These are phyloP conservation scores for Antitype chi DNA, from an alignment of 2,888 invertebrate genomes.

Conservation along the genomic window DNA sequence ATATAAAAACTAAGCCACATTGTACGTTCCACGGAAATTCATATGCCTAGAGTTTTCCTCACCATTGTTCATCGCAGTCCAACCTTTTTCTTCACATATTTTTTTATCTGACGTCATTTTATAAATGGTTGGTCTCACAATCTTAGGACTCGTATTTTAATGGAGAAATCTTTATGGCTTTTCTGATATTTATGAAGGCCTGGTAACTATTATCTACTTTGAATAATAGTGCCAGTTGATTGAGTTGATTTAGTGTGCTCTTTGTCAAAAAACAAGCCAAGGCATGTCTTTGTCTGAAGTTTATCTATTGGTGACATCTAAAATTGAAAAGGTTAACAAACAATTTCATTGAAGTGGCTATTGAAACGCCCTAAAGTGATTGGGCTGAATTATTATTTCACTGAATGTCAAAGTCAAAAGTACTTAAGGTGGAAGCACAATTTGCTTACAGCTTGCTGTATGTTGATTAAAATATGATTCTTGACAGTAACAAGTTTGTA, in stretches of 20 bases:
- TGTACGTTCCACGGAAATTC: conserved; percentile 31
- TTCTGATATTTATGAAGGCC: conserved; percentile 11
- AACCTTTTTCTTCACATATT: conserved; percentile 30
- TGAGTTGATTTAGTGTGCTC: neutral
- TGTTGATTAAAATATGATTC: too few relatives aligned
- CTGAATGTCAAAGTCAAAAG: neutral
- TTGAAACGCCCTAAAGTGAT: neutral
- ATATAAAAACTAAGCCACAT: conserved; percentile 24
- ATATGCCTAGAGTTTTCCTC: conserved; percentile 34
- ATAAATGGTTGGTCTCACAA: conserved; percentile 27
- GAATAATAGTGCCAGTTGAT: conserved; percentile 1
- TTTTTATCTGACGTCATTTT: conserved; percentile 38
- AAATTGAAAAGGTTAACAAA: neutral
- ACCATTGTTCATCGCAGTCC: conserved; percentile 38
- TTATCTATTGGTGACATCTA: neutral
- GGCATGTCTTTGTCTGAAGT: neutral
- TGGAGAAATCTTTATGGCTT: conserved; percentile 14
- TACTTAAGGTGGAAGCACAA: neutral
- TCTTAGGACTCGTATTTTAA: conserved; percentile 31
- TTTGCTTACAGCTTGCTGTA: too few relatives aligned
- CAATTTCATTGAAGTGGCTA: neutral
- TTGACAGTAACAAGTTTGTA: too few relatives aligned
- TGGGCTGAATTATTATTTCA: neutral
- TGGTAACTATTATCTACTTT: conserved; percentile 4
- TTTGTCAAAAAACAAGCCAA: neutral